phyloP scores from a whole-genome alignment of 2,797 vertebrate genomes.

The Sylvia borin region DNA sequence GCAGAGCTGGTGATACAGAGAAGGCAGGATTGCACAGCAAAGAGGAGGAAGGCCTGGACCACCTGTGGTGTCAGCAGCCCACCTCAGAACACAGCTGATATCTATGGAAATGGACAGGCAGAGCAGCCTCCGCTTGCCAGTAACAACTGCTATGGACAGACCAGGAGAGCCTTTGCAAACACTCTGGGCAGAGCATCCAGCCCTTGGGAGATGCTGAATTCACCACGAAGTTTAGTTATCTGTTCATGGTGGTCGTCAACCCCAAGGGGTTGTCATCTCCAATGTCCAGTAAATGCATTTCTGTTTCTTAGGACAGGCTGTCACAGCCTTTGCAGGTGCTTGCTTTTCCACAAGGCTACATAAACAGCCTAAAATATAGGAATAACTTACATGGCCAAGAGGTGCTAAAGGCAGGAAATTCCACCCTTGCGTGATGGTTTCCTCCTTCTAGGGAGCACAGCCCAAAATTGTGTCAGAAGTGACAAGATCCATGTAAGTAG shows the following conservation, averaged over 20 bases:
- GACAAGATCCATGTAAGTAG: background rate
- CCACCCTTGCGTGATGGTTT: fast-evolving
- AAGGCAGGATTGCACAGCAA: background rate
- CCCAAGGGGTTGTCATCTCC: background rate
- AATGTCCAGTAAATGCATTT: background rate
- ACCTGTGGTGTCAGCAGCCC: background rate
- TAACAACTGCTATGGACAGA: background rate
- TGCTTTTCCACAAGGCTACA: background rate
- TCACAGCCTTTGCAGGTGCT: background rate
- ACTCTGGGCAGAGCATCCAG: background rate
- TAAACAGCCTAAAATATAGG: background rate
- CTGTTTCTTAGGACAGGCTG: background rate
- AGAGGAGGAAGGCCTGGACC: background rate
- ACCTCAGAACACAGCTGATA: background rate
- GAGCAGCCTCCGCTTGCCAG: background rate
- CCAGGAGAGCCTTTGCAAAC: background rate
- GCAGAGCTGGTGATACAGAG: background rate
- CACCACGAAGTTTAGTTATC: background rate
- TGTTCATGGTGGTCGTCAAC: background rate
- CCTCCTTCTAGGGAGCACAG: background rate
- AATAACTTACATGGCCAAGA: background rate
- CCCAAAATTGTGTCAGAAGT: background rate
- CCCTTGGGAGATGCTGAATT: background rate
- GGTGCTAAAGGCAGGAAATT: background rate
- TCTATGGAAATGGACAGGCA: background rate